Evolutionary conservation across 1,140 invertebrate species (phyloP), one percentile per base, ranked within the genome.

Genomic region (Drosophila biarmipes): DNA sequence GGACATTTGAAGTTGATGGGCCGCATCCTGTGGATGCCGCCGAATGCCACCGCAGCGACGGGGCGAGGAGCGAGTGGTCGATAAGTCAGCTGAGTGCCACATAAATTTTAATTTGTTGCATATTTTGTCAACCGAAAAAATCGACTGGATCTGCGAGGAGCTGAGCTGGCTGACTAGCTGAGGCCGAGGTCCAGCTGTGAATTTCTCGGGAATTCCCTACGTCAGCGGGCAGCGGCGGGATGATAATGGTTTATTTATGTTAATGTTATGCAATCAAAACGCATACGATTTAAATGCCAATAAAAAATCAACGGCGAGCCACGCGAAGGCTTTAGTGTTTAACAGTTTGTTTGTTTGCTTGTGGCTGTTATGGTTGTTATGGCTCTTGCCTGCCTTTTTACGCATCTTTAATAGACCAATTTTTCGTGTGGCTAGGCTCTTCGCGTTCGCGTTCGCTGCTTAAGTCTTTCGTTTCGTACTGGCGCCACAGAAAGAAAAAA

Each of bases 91-190:
- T 68, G 40, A 63, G 64, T 66, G 49, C 71, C 87, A 90, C 80
- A 91, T 91, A 91, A 91, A 91, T 91, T 91, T 91, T 91, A 91
- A 91, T 91, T 91, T 91, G 90, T 91, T 91, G 90, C 82, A 91
- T 90, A 91, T 91, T 91, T 91, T 91, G 90, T 91, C 90, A 91
- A 91, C 89, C 89, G 74, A 74, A 79, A 77, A 69, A 42, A 17
- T 51, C 53, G 11, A 49, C 24, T n/a, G 43, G 21, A 49, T 31
- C 46, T 49, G 46, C 46, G 48, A 49, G 48, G 10, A 34, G 24
- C n/a, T 46, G 14, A 21, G 4, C n/a, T 14, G n/a, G 19, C 11
- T 19, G 59, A 17, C 10, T 21, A 11, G 17, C 38, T 31, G 42
- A 43, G 24, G 17, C 7, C 0, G 27, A 19, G 27, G 66, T 91